These are phyloP conservation scores for Idaea biselata DNA, from an alignment of 2,888 invertebrate species.

Conservation along the genomic window DNA sequence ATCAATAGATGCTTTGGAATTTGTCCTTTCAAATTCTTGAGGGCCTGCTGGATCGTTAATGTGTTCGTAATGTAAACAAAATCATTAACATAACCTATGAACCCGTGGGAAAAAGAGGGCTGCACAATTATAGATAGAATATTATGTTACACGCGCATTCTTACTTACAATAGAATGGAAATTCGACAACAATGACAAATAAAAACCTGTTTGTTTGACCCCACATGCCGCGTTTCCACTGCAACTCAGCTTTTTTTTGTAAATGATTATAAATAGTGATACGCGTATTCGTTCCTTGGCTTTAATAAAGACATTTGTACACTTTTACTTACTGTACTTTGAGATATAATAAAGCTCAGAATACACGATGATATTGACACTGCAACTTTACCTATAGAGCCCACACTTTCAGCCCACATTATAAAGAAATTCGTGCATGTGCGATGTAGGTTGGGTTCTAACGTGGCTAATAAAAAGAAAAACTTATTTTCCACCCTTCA, in stretches of 20 bases:
- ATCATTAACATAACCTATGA: slow-evolving; percentile 2
- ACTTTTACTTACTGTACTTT: not conserved
- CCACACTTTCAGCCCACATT: too few species aligned
- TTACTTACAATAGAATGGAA: slow-evolving; percentile 25
- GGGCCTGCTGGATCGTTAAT: slow-evolving; percentile 4
- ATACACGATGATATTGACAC: too few species aligned
- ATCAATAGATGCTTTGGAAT: too few species aligned
- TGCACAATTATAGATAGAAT: slow-evolving; percentile 19
- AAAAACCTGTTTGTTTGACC: slow-evolving; percentile 21
- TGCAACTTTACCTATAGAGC: too few species aligned
- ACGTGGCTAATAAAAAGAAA: too few species aligned
- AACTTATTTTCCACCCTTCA: too few species aligned
- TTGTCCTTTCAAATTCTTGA: not conserved
- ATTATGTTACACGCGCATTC: slow-evolving; percentile 23
- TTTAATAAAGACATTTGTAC: too few species aligned
- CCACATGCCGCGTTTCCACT: slow-evolving; percentile 13
- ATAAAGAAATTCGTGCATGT: too few species aligned
- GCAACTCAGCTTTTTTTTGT: not conserved
- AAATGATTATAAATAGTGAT: not conserved
- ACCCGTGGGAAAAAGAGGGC: slow-evolving; percentile 7
- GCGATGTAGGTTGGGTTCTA: too few species aligned
- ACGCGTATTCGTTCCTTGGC: not conserved
- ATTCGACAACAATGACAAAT: slow-evolving; percentile 23
- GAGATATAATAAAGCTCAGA: not conserved
- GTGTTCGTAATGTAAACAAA: slow-evolving; percentile 11